Evolutionary conservation across 2,888 invertebrate genomes (phyloP).

Genomic region (Platypus cylindrus): DNA sequence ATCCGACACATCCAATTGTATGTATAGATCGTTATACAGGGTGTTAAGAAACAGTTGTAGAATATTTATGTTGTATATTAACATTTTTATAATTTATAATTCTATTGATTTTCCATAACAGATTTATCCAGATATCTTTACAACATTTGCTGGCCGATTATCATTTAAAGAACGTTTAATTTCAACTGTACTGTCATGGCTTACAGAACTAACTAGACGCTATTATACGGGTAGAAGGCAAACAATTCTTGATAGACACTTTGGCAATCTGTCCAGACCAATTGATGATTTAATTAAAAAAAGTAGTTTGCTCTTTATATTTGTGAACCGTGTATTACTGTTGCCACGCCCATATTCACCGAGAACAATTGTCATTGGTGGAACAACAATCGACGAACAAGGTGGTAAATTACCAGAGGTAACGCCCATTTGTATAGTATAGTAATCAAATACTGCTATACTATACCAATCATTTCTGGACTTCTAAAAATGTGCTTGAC

Average conservation of each 20-base stretch:
- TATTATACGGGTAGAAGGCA: background rate
- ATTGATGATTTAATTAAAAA: background rate
- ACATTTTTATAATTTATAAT: no score
- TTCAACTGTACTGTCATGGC: slow-evolving; percentile 3
- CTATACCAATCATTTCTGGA: no score
- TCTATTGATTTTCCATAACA: no score
- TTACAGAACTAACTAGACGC: slow-evolving; percentile 10
- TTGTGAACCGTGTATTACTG: slow-evolving; percentile 1
- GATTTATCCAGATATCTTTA: slow-evolving; percentile 3
- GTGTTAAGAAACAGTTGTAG: no score
- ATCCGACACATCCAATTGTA: slow-evolving; percentile 18
- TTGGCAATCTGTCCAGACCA: background rate
- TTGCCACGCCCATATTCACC: slow-evolving; percentile 1
- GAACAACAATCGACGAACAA: background rate
- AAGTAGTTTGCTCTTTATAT: slow-evolving; percentile 1
- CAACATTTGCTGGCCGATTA: slow-evolving; percentile 19
- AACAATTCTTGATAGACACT: background rate
- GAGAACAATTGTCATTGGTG: slow-evolving; percentile 2
- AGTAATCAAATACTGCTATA: no score
- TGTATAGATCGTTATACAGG: slow-evolving; percentile 1
- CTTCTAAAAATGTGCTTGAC: no score
- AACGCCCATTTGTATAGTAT: no score
- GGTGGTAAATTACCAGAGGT: background rate
- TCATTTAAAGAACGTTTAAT: slow-evolving; percentile 28
- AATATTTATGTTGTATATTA: no score